Evolutionary conservation across 2,113 vertebrate species (phyloP).

Genomic region (Psephotus haematonotus): DNA sequence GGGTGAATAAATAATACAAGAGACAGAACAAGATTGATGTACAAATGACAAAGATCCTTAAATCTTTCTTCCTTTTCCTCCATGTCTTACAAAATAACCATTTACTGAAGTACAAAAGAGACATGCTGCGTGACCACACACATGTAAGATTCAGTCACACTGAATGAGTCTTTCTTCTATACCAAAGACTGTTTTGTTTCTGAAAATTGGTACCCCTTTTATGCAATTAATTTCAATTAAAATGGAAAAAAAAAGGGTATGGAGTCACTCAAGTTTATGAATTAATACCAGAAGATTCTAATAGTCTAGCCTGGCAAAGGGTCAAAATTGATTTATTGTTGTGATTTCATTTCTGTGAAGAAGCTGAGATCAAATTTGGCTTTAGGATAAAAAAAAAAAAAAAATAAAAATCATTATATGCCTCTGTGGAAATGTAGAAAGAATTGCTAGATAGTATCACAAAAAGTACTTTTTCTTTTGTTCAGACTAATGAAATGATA

Average conservation of each 20-base stretch:
- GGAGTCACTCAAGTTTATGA: background rate
- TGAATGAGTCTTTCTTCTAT: background rate
- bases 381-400: background rate
- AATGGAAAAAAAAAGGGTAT: rapidly evolving
- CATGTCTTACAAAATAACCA: background rate
- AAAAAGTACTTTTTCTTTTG: background rate
- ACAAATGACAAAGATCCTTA: background rate
- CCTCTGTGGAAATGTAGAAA: background rate
- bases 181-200: background rate
- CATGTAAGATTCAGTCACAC: background rate
- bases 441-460: background rate
- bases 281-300: conserved; percentile 5
- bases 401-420: background rate
- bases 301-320: background rate
- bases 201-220: background rate
- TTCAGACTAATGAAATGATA: background rate
- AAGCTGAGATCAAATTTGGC: background rate
- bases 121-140: background rate
- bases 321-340: background rate
- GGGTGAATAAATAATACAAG: background rate
- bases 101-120: background rate
- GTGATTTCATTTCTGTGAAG: background rate
- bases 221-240: background rate
- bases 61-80: background rate
- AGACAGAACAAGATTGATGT: background rate